A percentile compares a stretch with the other conserved stretches of the same genome.
Conservation (phyloP, 2,888 invertebrate species). For the Nomada goodeniana region DNA sequence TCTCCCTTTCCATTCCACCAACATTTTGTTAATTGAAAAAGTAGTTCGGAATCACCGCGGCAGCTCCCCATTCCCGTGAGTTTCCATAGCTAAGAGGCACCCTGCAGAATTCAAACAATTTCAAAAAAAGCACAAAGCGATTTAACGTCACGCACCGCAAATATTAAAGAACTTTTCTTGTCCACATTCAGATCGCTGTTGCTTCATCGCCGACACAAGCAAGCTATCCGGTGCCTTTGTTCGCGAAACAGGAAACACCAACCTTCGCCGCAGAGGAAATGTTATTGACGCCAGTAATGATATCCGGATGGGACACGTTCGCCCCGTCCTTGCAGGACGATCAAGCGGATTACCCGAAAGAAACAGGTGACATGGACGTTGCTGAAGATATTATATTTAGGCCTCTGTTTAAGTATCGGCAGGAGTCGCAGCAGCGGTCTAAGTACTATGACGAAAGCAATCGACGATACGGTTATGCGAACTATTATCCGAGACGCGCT, state of each 20-base stretch:
- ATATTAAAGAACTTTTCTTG: background rate
- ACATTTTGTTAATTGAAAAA: no score
- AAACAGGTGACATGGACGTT: slow-evolving; percentile 75
- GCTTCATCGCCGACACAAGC: slow-evolving; percentile 9
- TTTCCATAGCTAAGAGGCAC: background rate
- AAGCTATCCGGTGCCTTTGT: background rate
- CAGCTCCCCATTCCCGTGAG: no score
- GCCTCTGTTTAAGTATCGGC: slow-evolving; percentile 80
- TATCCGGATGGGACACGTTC: slow-evolving; percentile 35
- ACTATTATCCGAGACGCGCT: slow-evolving; percentile 56
- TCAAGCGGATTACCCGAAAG: slow-evolving; percentile 24
- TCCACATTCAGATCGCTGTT: slow-evolving; percentile 28
- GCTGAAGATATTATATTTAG: slow-evolving; percentile 82
- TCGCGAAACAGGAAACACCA: background rate
- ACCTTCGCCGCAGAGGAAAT: slow-evolving; percentile 1
- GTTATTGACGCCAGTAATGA: slow-evolving; percentile 28
- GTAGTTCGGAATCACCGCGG: no score
- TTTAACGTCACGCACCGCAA: background rate
- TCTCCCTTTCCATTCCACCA: no score
- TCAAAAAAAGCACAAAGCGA: background rate
- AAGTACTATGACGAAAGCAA: slow-evolving; percentile 41
- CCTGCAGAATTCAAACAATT: background rate
- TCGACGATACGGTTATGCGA: slow-evolving; percentile 62
- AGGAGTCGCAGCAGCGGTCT: slow-evolving; percentile 69
- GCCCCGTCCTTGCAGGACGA: slow-evolving; percentile 38